phyloP scores from a whole-genome alignment of 2,797 vertebrate genomes.

The Megaceryle alcyon region DNA sequence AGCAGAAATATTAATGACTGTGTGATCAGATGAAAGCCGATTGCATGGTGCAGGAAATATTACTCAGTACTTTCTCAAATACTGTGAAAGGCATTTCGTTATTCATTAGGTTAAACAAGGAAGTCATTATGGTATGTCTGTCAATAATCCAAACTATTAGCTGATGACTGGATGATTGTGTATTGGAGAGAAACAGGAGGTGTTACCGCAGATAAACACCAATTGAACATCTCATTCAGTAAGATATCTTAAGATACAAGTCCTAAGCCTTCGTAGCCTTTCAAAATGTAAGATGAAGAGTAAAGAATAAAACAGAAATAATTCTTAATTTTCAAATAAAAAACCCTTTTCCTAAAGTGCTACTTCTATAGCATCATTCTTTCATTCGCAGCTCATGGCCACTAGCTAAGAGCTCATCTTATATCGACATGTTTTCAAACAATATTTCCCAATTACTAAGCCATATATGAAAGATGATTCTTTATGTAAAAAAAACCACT shows the following conservation, averaged over 20 bases:
- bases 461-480: slow-evolving; percentile 10
- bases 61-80: not conserved
- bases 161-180: not conserved
- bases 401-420: slow-evolving; percentile 13
- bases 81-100: slow-evolving; percentile 8
- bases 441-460: slow-evolving; percentile 41
- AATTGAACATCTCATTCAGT: not conserved
- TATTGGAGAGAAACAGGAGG: not conserved
- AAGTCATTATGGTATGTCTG: slow-evolving; percentile 6
- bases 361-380: not conserved
- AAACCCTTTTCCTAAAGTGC: not conserved
- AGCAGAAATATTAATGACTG: slow-evolving; percentile 6
- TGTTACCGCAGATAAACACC: not conserved
- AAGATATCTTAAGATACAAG: not conserved
- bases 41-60: not conserved
- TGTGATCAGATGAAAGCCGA: not conserved
- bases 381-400: not conserved
- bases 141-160: slow-evolving; percentile 6
- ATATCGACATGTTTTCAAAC: slow-evolving; percentile 43
- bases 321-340: slow-evolving; percentile 45
- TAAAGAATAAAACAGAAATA: slow-evolving; percentile 5
- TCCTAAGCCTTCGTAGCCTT: not conserved
- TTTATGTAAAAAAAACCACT: not conserved
- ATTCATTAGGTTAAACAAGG: slow-evolving; percentile 16
- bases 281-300: not conserved